phyloP scores from a whole-genome alignment of 2,113 vertebrate species.

The Phylloscopus whistleri region DNA sequence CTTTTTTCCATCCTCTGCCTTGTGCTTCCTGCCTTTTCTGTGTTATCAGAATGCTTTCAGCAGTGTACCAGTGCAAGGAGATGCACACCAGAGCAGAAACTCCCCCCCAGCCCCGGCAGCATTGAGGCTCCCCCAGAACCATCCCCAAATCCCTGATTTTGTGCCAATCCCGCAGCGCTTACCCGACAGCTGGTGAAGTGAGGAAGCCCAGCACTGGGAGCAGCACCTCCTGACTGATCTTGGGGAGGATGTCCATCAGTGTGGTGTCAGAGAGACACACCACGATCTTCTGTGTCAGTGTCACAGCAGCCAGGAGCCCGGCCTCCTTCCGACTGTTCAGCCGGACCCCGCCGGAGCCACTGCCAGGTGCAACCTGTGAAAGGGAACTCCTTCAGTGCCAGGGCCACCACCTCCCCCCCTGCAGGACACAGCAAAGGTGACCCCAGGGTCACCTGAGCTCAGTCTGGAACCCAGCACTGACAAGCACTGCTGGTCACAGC shows the following conservation, averaged over 20 bases:
- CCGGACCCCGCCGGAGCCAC: conserved; percentile 71
- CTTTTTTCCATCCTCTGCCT: background rate
- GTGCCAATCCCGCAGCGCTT: background rate
- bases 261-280: conserved; percentile 94
- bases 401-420: background rate
- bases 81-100: background rate
- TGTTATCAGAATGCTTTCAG: background rate
- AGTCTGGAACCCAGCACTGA: background rate
- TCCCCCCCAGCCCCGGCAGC: background rate
- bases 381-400: background rate
- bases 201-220: conserved; percentile 90
- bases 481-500: fast-evolving
- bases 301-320: conserved; percentile 88
- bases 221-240: conserved; percentile 93
- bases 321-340: conserved; percentile 97
- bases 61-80: background rate
- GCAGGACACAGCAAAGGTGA: background rate
- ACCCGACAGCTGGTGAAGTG: conserved; percentile 86
- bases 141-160: background rate
- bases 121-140: background rate
- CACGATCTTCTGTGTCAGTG: conserved; percentile 90
- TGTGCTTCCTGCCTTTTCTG: background rate
- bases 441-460: background rate
- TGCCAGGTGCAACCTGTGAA: conserved; percentile 83
- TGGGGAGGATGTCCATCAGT: conserved; percentile 97